phyloP scores from a whole-genome alignment of 1,140 invertebrate genomes.

The Drosophila rufa region DNA sequence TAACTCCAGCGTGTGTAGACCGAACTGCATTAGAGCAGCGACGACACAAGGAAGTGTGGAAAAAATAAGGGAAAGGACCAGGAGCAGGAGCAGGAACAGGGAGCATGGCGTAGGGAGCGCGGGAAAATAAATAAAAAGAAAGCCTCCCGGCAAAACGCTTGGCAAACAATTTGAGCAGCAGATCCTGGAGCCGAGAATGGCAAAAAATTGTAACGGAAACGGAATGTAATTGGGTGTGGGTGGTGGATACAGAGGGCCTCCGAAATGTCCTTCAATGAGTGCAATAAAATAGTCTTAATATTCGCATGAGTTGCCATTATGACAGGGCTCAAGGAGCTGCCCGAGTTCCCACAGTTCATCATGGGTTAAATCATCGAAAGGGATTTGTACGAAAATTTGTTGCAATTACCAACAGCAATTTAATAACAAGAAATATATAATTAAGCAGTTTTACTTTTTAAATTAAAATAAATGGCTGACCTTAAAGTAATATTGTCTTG shows the following conservation, averaged over 20 bases:
- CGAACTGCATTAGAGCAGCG: slow-evolving; percentile 50
- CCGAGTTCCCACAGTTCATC: slow-evolving; percentile 33
- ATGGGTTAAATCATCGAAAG: not conserved
- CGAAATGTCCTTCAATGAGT: slow-evolving; percentile 36
- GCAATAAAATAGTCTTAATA: slow-evolving; percentile 40
- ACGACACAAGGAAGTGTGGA: slow-evolving; percentile 19
- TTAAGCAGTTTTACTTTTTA: too few species aligned
- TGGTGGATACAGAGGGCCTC: too few species aligned
- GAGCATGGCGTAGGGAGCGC: not conserved
- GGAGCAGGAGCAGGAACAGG: not conserved
- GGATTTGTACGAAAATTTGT: not conserved
- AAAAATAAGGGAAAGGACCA: slow-evolving; percentile 5
- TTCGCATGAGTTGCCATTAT: slow-evolving; percentile 26
- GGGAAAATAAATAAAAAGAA: slow-evolving; percentile 14
- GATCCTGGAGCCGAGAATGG: slow-evolving; percentile 31
- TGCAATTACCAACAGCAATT: too few species aligned
- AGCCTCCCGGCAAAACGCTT: slow-evolving; percentile 44
- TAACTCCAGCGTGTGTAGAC: slow-evolving; percentile 68
- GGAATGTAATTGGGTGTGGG: slow-evolving; percentile 18
- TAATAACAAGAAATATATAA: too few species aligned
- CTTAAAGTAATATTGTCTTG: too few species aligned
- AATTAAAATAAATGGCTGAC: too few species aligned
- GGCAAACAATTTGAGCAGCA: slow-evolving; percentile 49
- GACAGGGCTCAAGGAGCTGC: slow-evolving; percentile 12
- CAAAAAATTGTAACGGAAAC: slow-evolving; percentile 16